phyloP scores from a whole-genome alignment of 2,888 invertebrate species.

The Sinohyriopsis cumingii region DNA sequence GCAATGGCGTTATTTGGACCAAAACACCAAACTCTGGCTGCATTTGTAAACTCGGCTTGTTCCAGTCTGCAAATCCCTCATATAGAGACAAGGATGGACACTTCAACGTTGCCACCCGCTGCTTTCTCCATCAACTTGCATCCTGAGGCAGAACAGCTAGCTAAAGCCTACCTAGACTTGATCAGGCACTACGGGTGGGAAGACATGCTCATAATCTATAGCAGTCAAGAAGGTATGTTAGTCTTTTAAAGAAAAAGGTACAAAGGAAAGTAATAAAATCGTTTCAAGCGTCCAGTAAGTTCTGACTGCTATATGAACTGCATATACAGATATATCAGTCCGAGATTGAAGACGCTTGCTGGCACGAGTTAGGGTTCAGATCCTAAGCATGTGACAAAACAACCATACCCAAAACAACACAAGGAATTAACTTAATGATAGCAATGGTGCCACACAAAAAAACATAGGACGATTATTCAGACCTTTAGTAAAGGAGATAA shows the following conservation, averaged over 20 bases:
- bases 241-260: constrained; percentile 14
- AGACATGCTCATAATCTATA: constrained; percentile 89
- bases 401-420: too few relatives aligned
- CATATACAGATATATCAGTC: too few relatives aligned
- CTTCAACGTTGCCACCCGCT: constrained; percentile 75
- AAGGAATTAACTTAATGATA: too few relatives aligned
- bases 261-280: neutral
- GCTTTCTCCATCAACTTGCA: constrained; percentile 89
- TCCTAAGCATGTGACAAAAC: too few relatives aligned
- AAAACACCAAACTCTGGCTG: constrained; percentile 78
- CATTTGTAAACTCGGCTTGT: constrained; percentile 87
- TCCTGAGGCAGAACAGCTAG: constrained; percentile 84
- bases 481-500: too few relatives aligned
- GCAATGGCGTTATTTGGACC: constrained; percentile 91
- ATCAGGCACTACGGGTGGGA: constrained; percentile 87
- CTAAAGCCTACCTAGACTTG: constrained; percentile 86
- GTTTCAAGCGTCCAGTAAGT: neutral
- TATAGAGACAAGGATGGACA: constrained; percentile 81
- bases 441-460: too few relatives aligned
- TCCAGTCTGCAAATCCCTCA: constrained; percentile 89
- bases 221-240: constrained; percentile 81
- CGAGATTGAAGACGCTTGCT: too few relatives aligned
- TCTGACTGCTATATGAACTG: too few relatives aligned
- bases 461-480: too few relatives aligned
- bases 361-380: too few relatives aligned